These are phyloP conservation scores for Zygothrica quintamaculata DNA, from an alignment of 2,888 invertebrate genomes.

Conservation along the genomic window DNA sequence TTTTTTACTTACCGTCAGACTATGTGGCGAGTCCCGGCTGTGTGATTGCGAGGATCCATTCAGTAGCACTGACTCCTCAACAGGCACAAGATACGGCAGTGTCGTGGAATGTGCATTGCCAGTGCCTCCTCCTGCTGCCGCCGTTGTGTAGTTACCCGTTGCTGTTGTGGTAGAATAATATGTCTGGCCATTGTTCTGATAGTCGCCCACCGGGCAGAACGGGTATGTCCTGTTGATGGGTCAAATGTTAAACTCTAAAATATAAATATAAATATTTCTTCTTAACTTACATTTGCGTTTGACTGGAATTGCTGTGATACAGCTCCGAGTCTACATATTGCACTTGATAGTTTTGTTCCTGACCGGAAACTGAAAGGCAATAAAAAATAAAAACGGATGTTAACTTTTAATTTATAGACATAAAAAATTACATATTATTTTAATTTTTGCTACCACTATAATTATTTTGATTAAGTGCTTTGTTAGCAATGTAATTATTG, in stretches of 20 bases:
- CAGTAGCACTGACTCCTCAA: slow-evolving; percentile 88
- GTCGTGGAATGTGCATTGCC: slow-evolving; percentile 84
- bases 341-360: slow-evolving; percentile 87
- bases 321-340: slow-evolving; percentile 91
- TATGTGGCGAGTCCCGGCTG: slow-evolving; percentile 88
- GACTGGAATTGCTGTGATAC: slow-evolving; percentile 87
- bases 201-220: slow-evolving; percentile 90
- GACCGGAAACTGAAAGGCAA: slow-evolving; percentile 82
- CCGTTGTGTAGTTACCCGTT: slow-evolving; percentile 86
- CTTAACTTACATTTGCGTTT: slow-evolving; percentile 86
- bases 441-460: no score
- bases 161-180: slow-evolving; percentile 87
- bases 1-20: slow-evolving; percentile 87
- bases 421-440: no score
- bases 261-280: not conserved
- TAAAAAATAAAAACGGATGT: not conserved
- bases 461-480: no score
- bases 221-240: slow-evolving; percentile 88
- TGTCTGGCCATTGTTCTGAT: slow-evolving; percentile 85
- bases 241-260: slow-evolving; percentile 6
- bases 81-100: slow-evolving; percentile 88
- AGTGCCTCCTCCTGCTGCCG: slow-evolving; percentile 77
- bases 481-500: no score
- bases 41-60: slow-evolving; percentile 85
- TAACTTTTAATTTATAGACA: no score